Conservation (phyloP, 2,113 vertebrate species). For the Sterrhoptilus dennistouni region DNA sequence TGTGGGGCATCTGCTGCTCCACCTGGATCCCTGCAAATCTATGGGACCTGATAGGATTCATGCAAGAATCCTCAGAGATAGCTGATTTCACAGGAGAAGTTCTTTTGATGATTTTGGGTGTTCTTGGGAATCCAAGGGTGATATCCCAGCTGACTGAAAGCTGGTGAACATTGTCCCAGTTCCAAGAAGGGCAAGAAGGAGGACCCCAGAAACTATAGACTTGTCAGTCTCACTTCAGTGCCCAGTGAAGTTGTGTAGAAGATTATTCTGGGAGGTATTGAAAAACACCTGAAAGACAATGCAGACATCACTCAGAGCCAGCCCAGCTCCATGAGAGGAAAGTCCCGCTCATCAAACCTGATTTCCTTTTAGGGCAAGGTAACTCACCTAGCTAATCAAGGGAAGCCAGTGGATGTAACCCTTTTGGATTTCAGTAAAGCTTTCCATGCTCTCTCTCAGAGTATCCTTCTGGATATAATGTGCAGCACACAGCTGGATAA, state of each 20-base stretch:
- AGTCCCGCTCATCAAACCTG: background rate
- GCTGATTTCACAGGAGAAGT: background rate
- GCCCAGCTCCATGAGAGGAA: background rate
- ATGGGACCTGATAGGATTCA: background rate
- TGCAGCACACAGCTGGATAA: background rate
- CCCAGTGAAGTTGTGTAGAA: background rate
- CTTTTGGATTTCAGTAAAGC: background rate
- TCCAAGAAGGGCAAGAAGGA: background rate
- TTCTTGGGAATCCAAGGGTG: background rate
- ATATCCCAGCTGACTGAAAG: background rate
- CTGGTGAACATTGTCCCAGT: fast-evolving
- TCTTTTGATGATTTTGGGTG: background rate
- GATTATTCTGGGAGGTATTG: background rate
- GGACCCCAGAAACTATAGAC: background rate
- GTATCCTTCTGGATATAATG: background rate
- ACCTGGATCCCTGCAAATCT: background rate
- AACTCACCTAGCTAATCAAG: background rate
- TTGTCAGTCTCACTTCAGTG: background rate
- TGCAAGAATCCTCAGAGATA: background rate
- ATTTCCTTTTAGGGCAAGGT: too few relatives aligned
- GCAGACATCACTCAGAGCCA: background rate
- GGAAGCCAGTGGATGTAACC: background rate
- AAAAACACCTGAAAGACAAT: background rate
- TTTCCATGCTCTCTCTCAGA: fast-evolving
- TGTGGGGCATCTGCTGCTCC: background rate